These are phyloP conservation scores for Drosophila pullipes DNA, from an alignment of 2,888 invertebrate species.

Conservation along the genomic window DNA sequence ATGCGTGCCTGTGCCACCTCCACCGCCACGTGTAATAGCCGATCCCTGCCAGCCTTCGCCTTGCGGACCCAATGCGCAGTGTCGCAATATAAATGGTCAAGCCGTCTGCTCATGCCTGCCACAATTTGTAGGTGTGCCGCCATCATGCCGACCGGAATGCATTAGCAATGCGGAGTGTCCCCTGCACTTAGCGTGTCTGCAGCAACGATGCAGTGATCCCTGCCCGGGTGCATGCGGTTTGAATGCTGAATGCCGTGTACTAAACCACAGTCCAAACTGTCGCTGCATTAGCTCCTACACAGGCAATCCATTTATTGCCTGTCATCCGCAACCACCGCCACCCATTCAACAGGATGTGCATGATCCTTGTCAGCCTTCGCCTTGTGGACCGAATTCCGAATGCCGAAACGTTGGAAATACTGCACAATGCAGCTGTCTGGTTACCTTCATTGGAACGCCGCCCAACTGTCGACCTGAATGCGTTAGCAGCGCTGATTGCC, in stretches of 20 bases:
- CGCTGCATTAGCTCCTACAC: conserved; percentile 87
- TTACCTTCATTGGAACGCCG: conserved; percentile 90
- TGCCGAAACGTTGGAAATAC: conserved; percentile 89
- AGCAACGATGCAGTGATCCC: conserved; percentile 90
- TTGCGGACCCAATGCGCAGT: conserved; percentile 91
- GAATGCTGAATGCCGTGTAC: conserved; percentile 91
- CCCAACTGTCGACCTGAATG: conserved; percentile 92
- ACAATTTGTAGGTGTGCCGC: conserved; percentile 90
- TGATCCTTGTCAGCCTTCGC: conserved; percentile 90
- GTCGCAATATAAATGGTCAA: conserved; percentile 88
- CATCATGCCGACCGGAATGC: conserved; percentile 90
- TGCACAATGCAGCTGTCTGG: conserved; percentile 90
- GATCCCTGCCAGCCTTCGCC: conserved; percentile 89
- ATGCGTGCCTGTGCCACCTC: conserved; percentile 86
- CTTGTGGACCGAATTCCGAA: conserved; percentile 92
- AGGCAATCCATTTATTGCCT: conserved; percentile 86
- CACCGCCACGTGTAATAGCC: conserved; percentile 75
- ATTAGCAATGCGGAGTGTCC: conserved; percentile 90
- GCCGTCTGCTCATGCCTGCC: conserved; percentile 90
- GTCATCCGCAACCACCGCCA: conserved; percentile 65
- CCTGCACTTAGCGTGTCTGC: conserved; percentile 88
- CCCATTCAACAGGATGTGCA: conserved; percentile 35
- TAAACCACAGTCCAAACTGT: conserved; percentile 92
- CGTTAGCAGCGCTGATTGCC: conserved; percentile 91
- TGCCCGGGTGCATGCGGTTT: conserved; percentile 91